Conservation (phyloP, 1,140 invertebrate genomes). For the Neodiprion pinetum region DNA sequence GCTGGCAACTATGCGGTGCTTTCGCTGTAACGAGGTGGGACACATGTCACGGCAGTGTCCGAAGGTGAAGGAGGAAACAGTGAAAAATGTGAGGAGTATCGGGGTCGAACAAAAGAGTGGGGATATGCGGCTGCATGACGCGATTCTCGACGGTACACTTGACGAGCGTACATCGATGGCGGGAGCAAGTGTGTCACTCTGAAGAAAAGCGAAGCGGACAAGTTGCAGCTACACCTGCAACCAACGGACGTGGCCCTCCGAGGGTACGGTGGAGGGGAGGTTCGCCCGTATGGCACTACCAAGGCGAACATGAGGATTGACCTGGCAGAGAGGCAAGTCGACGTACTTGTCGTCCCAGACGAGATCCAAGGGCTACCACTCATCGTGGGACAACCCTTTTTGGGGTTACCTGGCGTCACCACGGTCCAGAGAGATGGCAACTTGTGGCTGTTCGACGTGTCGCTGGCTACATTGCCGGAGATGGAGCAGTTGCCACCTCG, state of each 20-base stretch:
- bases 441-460: conserved; percentile 22
- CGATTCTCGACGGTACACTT: too few species aligned
- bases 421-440: conserved; percentile 19
- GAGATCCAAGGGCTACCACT: conserved; percentile 26
- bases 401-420: conserved; percentile 26
- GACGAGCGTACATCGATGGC: conserved; percentile 23
- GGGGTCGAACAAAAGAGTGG: too few species aligned
- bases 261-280: too few species aligned
- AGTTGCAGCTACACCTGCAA: conserved; percentile 18
- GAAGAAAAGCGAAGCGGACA: conserved; percentile 24
- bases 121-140: too few species aligned
- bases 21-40: too few species aligned
- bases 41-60: too few species aligned
- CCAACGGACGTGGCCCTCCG: neutral
- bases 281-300: too few species aligned
- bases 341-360: conserved; percentile 28
- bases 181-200: conserved; percentile 26
- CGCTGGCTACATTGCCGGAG: too few species aligned
- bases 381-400: conserved; percentile 33
- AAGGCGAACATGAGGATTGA: conserved; percentile 20
- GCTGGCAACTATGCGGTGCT: too few species aligned
- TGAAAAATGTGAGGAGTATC: too few species aligned
- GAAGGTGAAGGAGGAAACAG: too few species aligned
- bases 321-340: conserved; percentile 21
- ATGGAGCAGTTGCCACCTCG: too few species aligned